phyloP scores from a whole-genome alignment of 2,888 invertebrate genomes.

The Megamerina dolium region DNA sequence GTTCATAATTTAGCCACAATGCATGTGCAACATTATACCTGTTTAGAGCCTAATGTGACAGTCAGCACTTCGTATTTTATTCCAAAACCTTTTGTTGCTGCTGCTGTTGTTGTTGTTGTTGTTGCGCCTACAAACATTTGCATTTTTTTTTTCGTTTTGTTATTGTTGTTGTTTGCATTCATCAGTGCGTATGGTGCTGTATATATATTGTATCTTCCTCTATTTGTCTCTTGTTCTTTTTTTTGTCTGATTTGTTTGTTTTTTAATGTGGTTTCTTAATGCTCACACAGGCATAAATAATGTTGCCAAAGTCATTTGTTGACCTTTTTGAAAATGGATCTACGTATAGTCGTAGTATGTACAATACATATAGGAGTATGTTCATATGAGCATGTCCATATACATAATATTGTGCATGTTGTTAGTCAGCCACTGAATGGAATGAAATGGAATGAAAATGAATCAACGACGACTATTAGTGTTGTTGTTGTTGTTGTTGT shows the following conservation, averaged over 20 bases:
- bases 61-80: slow-evolving; percentile 1
- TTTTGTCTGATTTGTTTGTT: background rate
- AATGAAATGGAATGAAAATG: too few species aligned
- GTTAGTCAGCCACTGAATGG: background rate
- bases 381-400: background rate
- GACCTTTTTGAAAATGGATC: slow-evolving; percentile 8
- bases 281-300: slow-evolving; percentile 9
- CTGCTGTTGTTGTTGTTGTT: background rate
- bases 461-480: too few species aligned
- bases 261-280: slow-evolving; percentile 3
- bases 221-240: background rate
- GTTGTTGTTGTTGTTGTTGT: too few species aligned
- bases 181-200: too few species aligned
- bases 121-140: slow-evolving; percentile 5
- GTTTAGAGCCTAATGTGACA: slow-evolving; percentile 8
- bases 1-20: too few species aligned
- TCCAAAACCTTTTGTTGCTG: too few species aligned
- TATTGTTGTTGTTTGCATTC: background rate
- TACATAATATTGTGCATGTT: background rate
- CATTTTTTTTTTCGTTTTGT: background rate
- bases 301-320: slow-evolving; percentile 10
- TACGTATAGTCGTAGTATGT: background rate
- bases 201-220: too few species aligned
- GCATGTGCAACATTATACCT: slow-evolving; percentile 11
- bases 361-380: background rate